A percentile compares a stretch with the other conserved stretches of the same genome.
Evolutionary conservation across 2,113 vertebrate genomes (phyloP).

Genomic region (Malurus melanocephalus): DNA sequence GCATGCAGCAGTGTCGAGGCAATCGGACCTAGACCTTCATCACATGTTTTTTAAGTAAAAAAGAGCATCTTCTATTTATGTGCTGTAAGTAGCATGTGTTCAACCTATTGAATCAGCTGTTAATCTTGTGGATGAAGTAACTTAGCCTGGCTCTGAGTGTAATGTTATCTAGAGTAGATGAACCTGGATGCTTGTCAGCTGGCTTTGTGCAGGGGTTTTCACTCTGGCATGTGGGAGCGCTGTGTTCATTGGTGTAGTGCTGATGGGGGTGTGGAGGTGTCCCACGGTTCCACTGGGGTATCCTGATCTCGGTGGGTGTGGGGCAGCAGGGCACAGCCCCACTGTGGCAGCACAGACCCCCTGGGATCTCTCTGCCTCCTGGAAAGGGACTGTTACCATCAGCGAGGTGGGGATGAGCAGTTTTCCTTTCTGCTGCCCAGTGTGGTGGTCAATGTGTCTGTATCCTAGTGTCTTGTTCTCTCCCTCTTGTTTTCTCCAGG

Average conservation of each 20-base stretch:
- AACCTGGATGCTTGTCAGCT: not conserved
- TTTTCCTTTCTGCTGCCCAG: not conserved
- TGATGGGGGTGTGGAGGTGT: not conserved
- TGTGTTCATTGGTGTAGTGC: not conserved
- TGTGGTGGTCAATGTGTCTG: not conserved
- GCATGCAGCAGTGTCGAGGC: slow-evolving; percentile 41
- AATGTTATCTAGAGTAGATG: slow-evolving; percentile 1
- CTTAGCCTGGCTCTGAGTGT: not conserved
- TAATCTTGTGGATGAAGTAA: slow-evolving; percentile 35
- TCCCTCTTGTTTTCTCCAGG: slow-evolving; percentile 17
- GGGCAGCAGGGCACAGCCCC: not conserved
- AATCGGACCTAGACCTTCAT: not conserved
- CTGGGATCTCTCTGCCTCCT: not conserved
- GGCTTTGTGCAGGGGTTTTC: not conserved
- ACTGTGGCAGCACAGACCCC: not conserved
- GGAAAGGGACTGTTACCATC: not conserved
- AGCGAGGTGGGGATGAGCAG: not conserved
- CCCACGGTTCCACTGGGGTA: accelerated
- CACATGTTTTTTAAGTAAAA: not conserved
- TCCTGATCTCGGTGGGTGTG: not conserved
- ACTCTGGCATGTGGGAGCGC: accelerated
- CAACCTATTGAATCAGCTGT: slow-evolving; percentile 20
- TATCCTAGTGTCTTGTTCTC: not conserved
- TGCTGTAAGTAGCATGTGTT: slow-evolving; percentile 60
- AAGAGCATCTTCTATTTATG: slow-evolving; percentile 10